Percentiles rank a stretch among this genome's conserved stretches.
Evolutionary conservation across 2,113 vertebrate species (phyloP).

Genomic region (Epinephelus cyanopodus): DNA sequence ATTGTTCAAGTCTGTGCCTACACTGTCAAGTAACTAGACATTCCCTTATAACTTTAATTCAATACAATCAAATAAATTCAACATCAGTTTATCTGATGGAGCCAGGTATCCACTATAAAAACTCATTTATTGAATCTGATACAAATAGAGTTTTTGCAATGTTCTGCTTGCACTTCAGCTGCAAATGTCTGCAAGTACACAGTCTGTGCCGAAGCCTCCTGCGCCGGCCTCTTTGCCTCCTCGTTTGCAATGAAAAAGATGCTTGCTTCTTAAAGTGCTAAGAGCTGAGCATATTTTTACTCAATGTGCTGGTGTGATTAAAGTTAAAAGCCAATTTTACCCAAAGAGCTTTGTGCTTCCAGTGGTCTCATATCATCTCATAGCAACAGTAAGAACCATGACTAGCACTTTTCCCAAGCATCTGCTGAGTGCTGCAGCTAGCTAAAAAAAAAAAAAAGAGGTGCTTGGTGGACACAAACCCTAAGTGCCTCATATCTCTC

Average conservation of each 20-base stretch:
- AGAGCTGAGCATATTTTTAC: constrained; percentile 59
- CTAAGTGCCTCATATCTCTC: constrained; percentile 40
- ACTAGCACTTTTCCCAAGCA: constrained; percentile 59
- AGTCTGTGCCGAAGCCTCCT: not conserved
- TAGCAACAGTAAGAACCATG: constrained; percentile 68
- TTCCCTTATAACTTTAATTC: no score
- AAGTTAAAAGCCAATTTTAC: constrained; percentile 67
- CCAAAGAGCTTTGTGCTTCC: constrained; percentile 61
- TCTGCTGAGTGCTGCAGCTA: constrained; percentile 64
- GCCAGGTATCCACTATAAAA: not conserved
- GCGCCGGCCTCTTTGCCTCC: constrained; percentile 31
- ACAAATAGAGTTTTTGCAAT: not conserved
- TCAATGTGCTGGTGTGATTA: constrained; percentile 62
- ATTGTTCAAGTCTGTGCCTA: no score
- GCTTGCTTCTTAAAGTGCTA: constrained; percentile 34
- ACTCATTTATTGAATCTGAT: not conserved
- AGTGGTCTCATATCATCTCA: constrained; percentile 61
- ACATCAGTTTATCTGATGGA: not conserved
- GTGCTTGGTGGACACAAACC: constrained; percentile 36
- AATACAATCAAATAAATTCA: not conserved
- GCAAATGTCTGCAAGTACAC: not conserved
- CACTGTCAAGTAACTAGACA: no score
- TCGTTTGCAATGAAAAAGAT: constrained; percentile 43
- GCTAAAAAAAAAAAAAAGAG: constrained; percentile 45
- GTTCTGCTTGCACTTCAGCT: not conserved